Percentiles rank a stretch among this genome's conserved stretches.
Conservation (phyloP, 2,797 vertebrate species). For the Cyclura pinguis region DNA sequence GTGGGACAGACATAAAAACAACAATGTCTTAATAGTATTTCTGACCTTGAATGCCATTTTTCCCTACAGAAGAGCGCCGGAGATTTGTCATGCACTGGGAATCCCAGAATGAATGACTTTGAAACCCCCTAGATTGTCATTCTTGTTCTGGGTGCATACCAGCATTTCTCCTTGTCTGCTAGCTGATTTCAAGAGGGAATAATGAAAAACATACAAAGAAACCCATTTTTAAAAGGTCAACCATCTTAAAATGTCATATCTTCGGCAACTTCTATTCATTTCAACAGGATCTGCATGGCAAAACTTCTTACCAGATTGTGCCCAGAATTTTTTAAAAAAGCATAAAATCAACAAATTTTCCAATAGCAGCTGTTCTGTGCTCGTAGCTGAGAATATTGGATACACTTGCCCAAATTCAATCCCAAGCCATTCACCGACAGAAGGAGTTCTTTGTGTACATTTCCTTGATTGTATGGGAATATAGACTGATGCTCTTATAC, state of each 20-base stretch:
- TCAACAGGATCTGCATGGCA: background rate
- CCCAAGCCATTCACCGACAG: background rate
- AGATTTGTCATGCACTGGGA: background rate
- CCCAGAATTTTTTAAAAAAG: background rate
- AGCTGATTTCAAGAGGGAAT: background rate
- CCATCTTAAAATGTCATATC: background rate
- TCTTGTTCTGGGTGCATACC: background rate
- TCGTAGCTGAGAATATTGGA: background rate
- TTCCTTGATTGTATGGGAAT: background rate
- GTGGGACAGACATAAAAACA: background rate
- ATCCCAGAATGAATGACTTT: background rate
- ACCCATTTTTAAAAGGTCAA: background rate
- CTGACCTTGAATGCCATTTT: background rate
- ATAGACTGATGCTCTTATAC: background rate
- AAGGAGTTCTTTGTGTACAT: background rate
- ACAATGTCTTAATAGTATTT: background rate
- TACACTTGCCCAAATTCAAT: background rate
- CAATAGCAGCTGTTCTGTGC: no score
- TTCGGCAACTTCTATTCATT: background rate
- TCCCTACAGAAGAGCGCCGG: background rate
- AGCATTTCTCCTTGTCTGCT: background rate
- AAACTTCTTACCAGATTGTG: background rate
- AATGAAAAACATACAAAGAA: background rate
- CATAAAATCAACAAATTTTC: accelerated
- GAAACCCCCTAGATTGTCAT: background rate